These are phyloP conservation scores for Apis mellifera DNA, from an alignment of 1,140 invertebrate genomes.

Conservation along the genomic window DNA sequence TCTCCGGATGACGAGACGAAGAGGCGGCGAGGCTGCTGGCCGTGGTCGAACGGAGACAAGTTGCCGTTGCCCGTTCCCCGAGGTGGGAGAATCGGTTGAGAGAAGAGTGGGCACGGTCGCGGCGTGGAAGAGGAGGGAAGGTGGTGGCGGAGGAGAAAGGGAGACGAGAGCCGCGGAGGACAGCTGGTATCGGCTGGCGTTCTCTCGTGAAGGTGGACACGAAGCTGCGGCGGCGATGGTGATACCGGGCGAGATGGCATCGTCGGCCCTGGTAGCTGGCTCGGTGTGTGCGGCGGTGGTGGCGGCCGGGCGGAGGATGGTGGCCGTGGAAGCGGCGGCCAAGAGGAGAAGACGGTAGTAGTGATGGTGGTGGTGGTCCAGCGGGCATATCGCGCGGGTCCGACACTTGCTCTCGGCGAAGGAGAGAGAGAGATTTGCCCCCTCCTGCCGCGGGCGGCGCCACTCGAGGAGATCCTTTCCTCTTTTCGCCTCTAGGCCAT, in stretches of 20 bases:
- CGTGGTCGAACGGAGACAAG: conserved; percentile 52
- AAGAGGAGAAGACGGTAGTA: conserved; percentile 50
- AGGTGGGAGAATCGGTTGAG: conserved; percentile 31
- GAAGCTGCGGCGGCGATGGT: conserved; percentile 46
- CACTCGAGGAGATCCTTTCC: conserved; percentile 78
- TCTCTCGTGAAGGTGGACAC: conserved; percentile 36
- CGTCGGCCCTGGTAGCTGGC: conserved; percentile 29
- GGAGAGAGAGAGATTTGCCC: conserved; percentile 71
- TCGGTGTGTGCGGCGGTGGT: neutral
- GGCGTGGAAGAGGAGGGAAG: neutral
- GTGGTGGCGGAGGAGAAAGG: conserved; percentile 28
- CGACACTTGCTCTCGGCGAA: conserved; percentile 73
- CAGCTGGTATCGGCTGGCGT: conserved; percentile 52
- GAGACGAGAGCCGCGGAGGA: conserved; percentile 33
- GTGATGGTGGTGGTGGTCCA: conserved; percentile 63
- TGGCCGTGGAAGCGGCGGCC: conserved; percentile 27
- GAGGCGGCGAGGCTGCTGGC: conserved; percentile 37
- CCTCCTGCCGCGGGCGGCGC: conserved; percentile 80
- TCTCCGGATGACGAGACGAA: neutral
- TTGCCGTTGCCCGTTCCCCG: neutral
- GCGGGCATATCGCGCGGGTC: conserved; percentile 57
- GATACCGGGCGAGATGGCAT: conserved; percentile 46
- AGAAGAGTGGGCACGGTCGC: neutral
- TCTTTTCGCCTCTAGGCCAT: conserved; percentile 81
- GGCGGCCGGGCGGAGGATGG: conserved; percentile 39